A percentile compares a stretch with the other conserved stretches of the same genome.
Evolutionary conservation across 2,888 invertebrate genomes (phyloP).

Genomic region (Glyphotaelius pellucidus): DNA sequence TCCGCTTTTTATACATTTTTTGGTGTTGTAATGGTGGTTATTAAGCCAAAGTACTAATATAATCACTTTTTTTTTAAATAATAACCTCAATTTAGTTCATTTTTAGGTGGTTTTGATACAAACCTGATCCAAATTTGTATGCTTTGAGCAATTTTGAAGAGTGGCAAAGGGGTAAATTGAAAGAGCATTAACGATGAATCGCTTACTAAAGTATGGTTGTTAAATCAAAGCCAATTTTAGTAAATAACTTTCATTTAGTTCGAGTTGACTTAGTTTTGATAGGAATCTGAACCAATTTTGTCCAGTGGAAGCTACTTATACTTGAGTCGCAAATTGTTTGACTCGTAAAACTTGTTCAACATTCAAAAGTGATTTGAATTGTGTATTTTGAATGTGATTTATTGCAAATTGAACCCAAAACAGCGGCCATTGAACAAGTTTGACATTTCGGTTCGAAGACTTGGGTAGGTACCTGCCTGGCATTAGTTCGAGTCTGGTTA

Average conservation of each 20-base stretch:
- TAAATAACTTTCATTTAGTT: neutral
- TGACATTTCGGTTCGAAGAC: neutral
- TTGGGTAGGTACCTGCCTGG: neutral
- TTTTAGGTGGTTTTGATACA: neutral
- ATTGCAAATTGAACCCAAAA: neutral
- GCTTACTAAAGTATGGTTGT: no score
- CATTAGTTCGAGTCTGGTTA: neutral
- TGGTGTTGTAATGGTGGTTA: neutral
- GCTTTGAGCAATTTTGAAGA: no score
- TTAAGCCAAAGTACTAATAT: neutral
- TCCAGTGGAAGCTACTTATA: neutral
- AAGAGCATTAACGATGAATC: no score
- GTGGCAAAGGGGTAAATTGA: no score
- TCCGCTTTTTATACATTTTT: neutral
- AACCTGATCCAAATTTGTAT: neutral
- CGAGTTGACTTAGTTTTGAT: neutral
- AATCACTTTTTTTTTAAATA: neutral
- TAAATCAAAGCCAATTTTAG: neutral
- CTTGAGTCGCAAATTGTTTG: neutral
- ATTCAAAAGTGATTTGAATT: conserved; percentile 2
- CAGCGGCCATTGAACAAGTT: neutral
- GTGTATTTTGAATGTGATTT: neutral
- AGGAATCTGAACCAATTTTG: neutral
- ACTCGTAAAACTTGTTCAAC: neutral
- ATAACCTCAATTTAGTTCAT: neutral